Percentiles rank a stretch among this genome's conserved stretches.
phyloP scores from a whole-genome alignment of 2,113 vertebrate genomes.

The Oriolus oriolus region DNA sequence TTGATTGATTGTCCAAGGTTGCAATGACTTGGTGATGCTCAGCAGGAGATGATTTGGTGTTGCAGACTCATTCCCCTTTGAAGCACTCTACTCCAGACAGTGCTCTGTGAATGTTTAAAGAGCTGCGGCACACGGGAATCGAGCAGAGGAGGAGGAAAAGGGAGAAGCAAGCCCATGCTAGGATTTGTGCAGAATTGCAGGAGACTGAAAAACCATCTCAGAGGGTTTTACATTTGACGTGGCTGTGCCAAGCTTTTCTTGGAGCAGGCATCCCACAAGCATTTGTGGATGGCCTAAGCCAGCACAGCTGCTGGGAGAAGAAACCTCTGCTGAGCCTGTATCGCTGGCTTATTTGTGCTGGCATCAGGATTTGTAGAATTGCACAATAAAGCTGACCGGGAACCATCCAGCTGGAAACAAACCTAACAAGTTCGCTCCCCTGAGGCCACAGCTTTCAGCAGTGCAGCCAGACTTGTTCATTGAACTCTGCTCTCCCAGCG shows the following conservation, averaged over 20 bases:
- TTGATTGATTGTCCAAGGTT: not conserved
- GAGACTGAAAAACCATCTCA: not conserved
- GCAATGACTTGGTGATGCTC: not conserved
- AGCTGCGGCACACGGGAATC: not conserved
- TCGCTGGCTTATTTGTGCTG: not conserved
- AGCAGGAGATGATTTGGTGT: not conserved
- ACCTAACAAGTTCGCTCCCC: constrained; percentile 20
- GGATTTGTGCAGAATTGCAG: not conserved
- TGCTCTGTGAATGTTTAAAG: not conserved
- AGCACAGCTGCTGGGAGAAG: not conserved
- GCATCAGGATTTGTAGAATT: constrained; percentile 15
- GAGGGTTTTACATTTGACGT: not conserved
- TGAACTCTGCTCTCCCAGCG: not conserved
- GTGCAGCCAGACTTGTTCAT: not conserved
- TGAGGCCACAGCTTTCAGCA: not conserved
- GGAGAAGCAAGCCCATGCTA: not conserved
- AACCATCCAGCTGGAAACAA: constrained; percentile 12
- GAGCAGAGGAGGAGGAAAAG: not conserved
- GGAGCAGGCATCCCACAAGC: not conserved
- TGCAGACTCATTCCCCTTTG: not conserved
- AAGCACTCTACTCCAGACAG: not conserved
- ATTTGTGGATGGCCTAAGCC: not conserved
- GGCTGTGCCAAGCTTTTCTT: not conserved
- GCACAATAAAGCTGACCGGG: not conserved
- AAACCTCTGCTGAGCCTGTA: not conserved